Evolutionary conservation across 2,797 vertebrate genomes (phyloP).

Genomic region (Centropyge bicolor): DNA sequence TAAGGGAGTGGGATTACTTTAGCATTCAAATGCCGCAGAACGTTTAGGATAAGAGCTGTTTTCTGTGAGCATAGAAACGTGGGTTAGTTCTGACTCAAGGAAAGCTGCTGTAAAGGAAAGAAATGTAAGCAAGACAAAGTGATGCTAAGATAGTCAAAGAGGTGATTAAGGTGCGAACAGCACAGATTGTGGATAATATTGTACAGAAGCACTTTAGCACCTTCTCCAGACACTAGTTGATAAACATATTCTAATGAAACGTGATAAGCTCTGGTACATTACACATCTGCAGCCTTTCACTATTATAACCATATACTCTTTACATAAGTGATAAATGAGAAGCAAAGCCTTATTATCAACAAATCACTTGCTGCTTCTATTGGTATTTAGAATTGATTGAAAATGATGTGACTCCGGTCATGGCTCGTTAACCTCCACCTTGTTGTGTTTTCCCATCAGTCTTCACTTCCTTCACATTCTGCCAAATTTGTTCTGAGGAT

Average conservation of each 20-base stretch:
- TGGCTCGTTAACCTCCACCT: neutral
- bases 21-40: conserved; percentile 5
- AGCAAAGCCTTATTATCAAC: neutral
- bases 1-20: neutral
- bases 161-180: conserved; percentile 8
- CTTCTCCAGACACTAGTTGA: neutral
- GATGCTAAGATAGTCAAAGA: neutral
- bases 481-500: neutral
- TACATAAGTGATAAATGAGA: neutral
- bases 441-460: conserved; percentile 17
- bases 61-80: neutral
- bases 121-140: neutral
- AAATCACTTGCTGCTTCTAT: neutral
- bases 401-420: conserved; percentile 4
- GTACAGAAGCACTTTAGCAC: conserved; percentile 8
- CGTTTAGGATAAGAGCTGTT: neutral
- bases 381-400: conserved; percentile 4
- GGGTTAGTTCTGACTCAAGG: neutral
- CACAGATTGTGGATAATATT: conserved; percentile 5
- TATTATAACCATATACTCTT: neutral
- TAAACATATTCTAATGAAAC: conserved; percentile 22
- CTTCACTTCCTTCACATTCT: neutral
- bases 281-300: neutral
- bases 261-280: neutral
- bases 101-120: conserved; percentile 2